phyloP scores from a whole-genome alignment of 2,797 vertebrate genomes.

The Anolis apletophallus region DNA sequence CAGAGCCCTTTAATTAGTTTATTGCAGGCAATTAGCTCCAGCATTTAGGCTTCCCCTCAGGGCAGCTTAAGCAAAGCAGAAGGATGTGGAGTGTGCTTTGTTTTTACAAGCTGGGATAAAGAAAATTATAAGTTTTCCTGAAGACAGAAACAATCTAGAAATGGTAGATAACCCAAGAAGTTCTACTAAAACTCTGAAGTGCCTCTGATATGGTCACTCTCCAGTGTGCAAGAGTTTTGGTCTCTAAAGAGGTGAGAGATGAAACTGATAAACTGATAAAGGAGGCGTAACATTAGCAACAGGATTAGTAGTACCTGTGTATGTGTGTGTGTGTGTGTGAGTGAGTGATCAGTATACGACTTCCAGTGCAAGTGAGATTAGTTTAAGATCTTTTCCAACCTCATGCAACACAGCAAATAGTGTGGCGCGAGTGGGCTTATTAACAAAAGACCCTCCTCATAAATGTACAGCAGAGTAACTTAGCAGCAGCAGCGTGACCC shows the following conservation, averaged over 20 bases:
- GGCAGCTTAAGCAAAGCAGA: constrained; percentile 44
- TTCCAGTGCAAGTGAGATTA: not conserved
- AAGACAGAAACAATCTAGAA: not conserved
- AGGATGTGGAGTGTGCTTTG: constrained; percentile 25
- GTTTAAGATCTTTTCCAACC: not conserved
- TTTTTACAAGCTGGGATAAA: not conserved
- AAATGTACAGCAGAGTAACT: too few species aligned
- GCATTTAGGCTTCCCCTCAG: constrained; percentile 64
- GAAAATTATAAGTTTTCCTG: not conserved
- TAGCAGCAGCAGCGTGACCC: too few species aligned
- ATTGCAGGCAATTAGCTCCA: constrained; percentile 75
- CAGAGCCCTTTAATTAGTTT: constrained; percentile 65
- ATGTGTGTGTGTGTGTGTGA: too few species aligned
- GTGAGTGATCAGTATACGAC: too few species aligned
- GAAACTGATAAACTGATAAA: not conserved
- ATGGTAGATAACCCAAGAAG: not conserved
- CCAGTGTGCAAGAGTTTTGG: not conserved
- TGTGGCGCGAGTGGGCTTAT: too few species aligned
- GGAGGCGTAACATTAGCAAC: not conserved
- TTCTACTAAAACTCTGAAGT: not conserved
- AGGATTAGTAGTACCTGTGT: not conserved
- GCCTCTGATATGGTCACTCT: not conserved
- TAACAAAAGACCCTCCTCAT: too few species aligned
- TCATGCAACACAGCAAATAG: not conserved
- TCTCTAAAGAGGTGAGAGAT: not conserved